These are phyloP conservation scores for Leucophenga maculata DNA, from an alignment of 2,888 invertebrate species.

Conservation along the genomic window DNA sequence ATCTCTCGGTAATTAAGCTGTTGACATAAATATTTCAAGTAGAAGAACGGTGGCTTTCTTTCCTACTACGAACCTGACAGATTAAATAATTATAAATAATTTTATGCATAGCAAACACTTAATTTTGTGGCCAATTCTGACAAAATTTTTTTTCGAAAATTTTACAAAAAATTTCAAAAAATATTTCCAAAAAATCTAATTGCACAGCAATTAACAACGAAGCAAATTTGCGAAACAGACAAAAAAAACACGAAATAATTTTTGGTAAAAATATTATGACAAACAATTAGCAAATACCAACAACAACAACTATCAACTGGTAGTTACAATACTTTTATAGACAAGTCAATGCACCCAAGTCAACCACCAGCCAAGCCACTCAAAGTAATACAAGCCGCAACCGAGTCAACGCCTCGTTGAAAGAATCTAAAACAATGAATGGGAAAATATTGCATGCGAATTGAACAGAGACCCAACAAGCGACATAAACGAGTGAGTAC, in stretches of 20 bases:
- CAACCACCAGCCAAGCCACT: too few relatives aligned
- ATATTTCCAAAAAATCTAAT: constrained; percentile 6
- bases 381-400: constrained; percentile 21
- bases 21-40: too few relatives aligned
- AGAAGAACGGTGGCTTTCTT: too few relatives aligned
- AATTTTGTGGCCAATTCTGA: too few relatives aligned
- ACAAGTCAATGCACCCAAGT: constrained; percentile 39
- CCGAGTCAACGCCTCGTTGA: constrained; percentile 41
- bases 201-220: constrained; percentile 27
- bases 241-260: background rate
- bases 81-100: too few relatives aligned
- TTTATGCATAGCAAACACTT: too few relatives aligned
- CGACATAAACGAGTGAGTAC: background rate
- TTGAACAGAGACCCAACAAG: background rate
- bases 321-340: too few relatives aligned
- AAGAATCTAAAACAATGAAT: constrained; percentile 14
- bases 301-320: background rate
- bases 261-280: constrained; percentile 24
- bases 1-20: too few relatives aligned
- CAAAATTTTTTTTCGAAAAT: too few relatives aligned
- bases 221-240: background rate
- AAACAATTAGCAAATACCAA: constrained; percentile 63
- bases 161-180: too few relatives aligned
- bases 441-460: constrained; percentile 10
- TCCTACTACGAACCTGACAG: too few relatives aligned